Evolutionary conservation across 1,140 invertebrate genomes (phyloP).

Genomic region (Calephelis nemesis): DNA sequence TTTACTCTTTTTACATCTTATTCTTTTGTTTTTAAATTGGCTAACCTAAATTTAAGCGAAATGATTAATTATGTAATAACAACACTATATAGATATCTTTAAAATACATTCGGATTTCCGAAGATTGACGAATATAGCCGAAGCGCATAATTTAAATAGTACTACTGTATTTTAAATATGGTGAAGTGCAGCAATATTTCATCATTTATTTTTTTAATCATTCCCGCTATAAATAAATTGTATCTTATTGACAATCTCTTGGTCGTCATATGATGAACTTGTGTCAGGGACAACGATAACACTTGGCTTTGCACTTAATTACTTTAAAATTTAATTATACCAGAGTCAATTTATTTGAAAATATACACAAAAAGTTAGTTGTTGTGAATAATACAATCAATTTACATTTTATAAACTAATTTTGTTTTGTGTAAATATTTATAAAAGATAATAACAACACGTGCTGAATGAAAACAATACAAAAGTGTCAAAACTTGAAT

Average conservation of each 20-base stretch:
- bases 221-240: conserved; percentile 38
- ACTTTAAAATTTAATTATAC: conserved; percentile 47
- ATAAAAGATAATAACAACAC: background rate
- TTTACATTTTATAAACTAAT: conserved; percentile 5
- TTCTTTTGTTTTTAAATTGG: too few relatives aligned
- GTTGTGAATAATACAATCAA: background rate
- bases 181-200: conserved; percentile 35
- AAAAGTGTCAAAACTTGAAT: too few relatives aligned
- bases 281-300: conserved; percentile 68
- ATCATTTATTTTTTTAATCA: conserved; percentile 51
- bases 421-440: conserved; percentile 13
- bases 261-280: conserved; percentile 56
- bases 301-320: conserved; percentile 38
- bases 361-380: conserved; percentile 15
- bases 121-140: too few relatives aligned
- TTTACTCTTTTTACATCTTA: too few relatives aligned
- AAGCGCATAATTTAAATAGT: too few relatives aligned
- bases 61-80: too few relatives aligned
- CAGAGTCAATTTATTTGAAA: conserved; percentile 25
- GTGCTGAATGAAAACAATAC: too few relatives aligned
- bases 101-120: too few relatives aligned
- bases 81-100: too few relatives aligned
- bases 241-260: conserved; percentile 65
- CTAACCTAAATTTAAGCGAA: too few relatives aligned
- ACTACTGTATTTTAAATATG: too few relatives aligned